Evolutionary conservation across 2,797 vertebrate genomes (phyloP).

Genomic region (Anguilla pacifica): DNA sequence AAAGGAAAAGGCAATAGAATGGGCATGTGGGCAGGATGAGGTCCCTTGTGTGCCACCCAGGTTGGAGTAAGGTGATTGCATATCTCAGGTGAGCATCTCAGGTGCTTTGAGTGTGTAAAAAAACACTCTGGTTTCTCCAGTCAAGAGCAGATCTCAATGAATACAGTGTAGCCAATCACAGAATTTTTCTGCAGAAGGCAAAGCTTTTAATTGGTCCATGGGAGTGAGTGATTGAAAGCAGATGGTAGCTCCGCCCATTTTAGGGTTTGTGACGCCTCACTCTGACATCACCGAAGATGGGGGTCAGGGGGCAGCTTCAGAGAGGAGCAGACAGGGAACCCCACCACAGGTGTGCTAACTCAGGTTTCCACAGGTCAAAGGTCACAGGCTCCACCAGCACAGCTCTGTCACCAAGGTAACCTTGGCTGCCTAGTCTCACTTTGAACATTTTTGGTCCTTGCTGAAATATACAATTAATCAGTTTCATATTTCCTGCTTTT

Average conservation of each 20-base stretch:
- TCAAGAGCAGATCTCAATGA: neutral
- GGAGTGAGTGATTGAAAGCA: neutral
- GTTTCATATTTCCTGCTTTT: slow-evolving; percentile 35
- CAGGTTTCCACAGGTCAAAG: neutral
- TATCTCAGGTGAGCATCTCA: no score
- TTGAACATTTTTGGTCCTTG: slow-evolving; percentile 32
- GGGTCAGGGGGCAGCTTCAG: neutral
- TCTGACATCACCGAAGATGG: neutral
- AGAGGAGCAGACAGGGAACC: neutral
- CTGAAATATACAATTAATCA: slow-evolving; percentile 40
- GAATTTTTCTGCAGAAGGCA: neutral
- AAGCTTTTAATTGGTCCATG: neutral
- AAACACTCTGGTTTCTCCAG: neutral
- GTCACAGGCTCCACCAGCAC: neutral
- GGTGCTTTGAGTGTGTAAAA: no score
- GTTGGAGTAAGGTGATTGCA: no score
- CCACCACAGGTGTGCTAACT: neutral
- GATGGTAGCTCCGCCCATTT: neutral
- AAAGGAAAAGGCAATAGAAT: no score
- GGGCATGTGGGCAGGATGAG: no score
- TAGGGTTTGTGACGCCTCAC: neutral
- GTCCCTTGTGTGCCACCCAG: no score
- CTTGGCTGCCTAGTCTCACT: slow-evolving; percentile 25
- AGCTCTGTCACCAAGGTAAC: slow-evolving; percentile 7
- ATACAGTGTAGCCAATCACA: neutral